Evolutionary conservation across 2,888 invertebrate genomes (phyloP).

Genomic region (Pyrrhia umbra): DNA sequence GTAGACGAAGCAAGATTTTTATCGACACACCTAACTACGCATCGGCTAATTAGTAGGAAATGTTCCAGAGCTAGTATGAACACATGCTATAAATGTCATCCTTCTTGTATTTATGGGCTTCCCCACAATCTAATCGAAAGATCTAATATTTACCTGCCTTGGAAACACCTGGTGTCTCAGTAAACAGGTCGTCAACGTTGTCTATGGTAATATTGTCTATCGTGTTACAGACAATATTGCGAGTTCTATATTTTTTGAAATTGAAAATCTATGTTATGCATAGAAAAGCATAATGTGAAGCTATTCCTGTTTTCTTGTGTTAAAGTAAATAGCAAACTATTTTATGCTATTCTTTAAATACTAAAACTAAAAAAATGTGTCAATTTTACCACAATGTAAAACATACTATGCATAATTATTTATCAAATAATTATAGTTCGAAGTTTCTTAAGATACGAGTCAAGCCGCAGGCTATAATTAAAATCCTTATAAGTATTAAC

Average conservation of each 20-base stretch:
- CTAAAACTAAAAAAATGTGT: no score
- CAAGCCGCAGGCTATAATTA: no score
- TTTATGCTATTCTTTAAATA: neutral
- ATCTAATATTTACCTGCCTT: slow-evolving; percentile 24
- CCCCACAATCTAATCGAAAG: slow-evolving; percentile 5
- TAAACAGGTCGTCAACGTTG: slow-evolving; percentile 14
- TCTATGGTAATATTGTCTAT: slow-evolving; percentile 20
- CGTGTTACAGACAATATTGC: slow-evolving; percentile 6
- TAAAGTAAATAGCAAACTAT: neutral
- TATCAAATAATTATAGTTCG: no score
- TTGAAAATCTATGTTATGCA: slow-evolving; percentile 39
- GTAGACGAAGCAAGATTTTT: slow-evolving; percentile 2
- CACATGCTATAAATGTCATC: neutral
- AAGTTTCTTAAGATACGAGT: no score
- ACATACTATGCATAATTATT: no score
- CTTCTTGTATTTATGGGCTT: slow-evolving; percentile 16
- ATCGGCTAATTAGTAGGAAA: slow-evolving; percentile 22
- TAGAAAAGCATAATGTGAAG: slow-evolving; percentile 17
- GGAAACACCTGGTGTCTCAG: slow-evolving; percentile 23
- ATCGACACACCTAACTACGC: neutral
- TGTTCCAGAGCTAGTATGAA: slow-evolving; percentile 1
- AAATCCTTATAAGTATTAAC: no score
- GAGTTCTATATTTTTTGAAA: slow-evolving; percentile 39
- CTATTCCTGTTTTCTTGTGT: neutral
- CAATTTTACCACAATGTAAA: no score